phyloP scores from a whole-genome alignment of 2,113 vertebrate species.

The Dipodomys merriami region DNA sequence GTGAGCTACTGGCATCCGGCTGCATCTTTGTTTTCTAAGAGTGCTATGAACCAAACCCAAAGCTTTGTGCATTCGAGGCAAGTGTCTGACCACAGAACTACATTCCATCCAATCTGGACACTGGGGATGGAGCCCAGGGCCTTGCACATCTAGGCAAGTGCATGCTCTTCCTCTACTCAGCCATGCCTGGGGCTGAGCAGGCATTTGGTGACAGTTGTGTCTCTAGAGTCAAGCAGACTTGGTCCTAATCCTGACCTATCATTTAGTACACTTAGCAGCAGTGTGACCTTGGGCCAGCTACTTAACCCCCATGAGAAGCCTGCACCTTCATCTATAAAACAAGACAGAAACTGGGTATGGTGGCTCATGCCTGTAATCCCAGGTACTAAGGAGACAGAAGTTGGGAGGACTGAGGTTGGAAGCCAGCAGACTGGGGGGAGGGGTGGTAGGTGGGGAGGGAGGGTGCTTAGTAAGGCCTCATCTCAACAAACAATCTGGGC shows the following conservation, averaged over 20 bases:
- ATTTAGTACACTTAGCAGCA: too few species aligned
- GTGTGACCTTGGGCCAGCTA: neutral
- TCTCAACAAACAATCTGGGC: too few species aligned
- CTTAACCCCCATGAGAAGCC: neutral
- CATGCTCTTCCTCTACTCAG: neutral
- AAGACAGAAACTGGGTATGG: neutral
- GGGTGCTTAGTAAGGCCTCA: too few species aligned
- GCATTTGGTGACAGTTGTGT: fast-evolving
- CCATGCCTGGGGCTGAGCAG: neutral
- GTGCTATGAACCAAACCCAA: too few species aligned
- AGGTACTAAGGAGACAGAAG: too few species aligned
- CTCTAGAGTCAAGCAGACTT: neutral
- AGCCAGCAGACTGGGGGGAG: too few species aligned
- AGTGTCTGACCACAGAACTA: neutral
- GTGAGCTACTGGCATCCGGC: too few species aligned
- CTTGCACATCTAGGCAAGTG: neutral
- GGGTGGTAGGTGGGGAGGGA: too few species aligned
- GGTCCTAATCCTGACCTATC: too few species aligned
- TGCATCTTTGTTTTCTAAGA: too few species aligned
- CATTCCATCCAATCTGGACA: neutral
- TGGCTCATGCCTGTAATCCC: too few species aligned
- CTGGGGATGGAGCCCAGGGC: neutral
- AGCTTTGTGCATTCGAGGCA: neutral
- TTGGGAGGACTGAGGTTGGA: too few species aligned
- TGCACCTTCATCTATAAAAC: neutral